Conservation (phyloP, 2,888 invertebrate genomes). For the Micoletzkya japonica region DNA sequence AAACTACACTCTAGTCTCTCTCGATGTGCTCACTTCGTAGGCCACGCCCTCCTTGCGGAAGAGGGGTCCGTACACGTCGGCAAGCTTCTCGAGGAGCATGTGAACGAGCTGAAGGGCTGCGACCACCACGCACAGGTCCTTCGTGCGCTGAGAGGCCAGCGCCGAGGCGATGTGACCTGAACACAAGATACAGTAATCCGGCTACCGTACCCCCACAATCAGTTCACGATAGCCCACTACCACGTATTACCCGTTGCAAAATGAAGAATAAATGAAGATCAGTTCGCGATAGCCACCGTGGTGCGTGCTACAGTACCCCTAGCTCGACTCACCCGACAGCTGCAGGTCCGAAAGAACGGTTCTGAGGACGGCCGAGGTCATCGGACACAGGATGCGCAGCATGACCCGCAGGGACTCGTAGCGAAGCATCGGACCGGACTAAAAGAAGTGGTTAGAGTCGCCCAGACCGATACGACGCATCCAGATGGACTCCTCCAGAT, state of each 20-base stretch:
- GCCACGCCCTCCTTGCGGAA: constrained; percentile 85
- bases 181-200: constrained; percentile 31
- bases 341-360: constrained; percentile 68
- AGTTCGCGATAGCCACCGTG: background rate
- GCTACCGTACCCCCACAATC: no score
- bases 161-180: constrained; percentile 92
- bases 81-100: constrained; percentile 80
- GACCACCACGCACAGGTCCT: constrained; percentile 91
- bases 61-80: constrained; percentile 90
- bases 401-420: constrained; percentile 94
- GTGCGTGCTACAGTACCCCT: background rate
- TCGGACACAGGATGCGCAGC: constrained; percentile 92
- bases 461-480: no score
- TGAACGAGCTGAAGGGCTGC: constrained; percentile 95
- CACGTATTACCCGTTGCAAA: no score
- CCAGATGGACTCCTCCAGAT: background rate
- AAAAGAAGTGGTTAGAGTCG: constrained; percentile 26
- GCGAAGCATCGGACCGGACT: constrained; percentile 92
- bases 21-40: constrained; percentile 33
- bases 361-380: constrained; percentile 81
- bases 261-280: background rate
- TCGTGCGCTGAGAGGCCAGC: constrained; percentile 79
- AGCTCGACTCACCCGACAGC: constrained; percentile 65
- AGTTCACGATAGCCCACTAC: no score
- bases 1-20: no score